A percentile compares a stretch with the other conserved stretches of the same genome.
Evolutionary conservation across 2,888 invertebrate genomes (phyloP).

Genomic region (Megalurothrips usitatus): DNA sequence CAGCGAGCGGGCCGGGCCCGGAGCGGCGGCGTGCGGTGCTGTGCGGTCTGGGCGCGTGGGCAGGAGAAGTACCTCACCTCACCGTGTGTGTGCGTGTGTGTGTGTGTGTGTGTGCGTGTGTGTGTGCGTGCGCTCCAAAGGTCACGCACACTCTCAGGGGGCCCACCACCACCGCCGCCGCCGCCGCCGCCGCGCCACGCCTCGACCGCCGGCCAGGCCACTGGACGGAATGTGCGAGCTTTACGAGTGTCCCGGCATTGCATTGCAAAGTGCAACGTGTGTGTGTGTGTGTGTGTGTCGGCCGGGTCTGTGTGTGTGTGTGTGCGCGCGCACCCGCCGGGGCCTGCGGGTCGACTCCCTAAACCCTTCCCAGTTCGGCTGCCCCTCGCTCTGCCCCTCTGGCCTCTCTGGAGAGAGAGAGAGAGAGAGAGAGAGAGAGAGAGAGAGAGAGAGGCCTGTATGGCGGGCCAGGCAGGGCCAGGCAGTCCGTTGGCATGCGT

Average conservation of each 20-base stretch:
- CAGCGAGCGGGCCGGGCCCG: not conserved
- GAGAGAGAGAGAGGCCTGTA: not conserved
- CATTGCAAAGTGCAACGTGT: slow-evolving; percentile 5
- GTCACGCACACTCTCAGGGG: not conserved
- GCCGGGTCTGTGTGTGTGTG: not conserved
- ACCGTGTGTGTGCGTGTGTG: not conserved
- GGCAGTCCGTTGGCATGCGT: not conserved
- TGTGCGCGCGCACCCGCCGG: not conserved
- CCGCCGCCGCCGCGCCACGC: not conserved
- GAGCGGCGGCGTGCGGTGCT: not conserved
- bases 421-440: too few species aligned
- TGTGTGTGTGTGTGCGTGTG: not conserved
- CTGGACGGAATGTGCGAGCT: slow-evolving; percentile 13
- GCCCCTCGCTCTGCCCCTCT: too few species aligned
- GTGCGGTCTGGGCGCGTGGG: not conserved
- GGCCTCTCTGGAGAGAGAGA: too few species aligned
- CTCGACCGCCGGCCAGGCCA: not conserved
- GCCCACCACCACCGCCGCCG: too few species aligned
- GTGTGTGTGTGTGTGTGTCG: not conserved
- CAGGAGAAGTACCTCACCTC: not conserved
- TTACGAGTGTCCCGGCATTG: slow-evolving; percentile 21
- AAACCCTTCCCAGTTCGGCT: too few species aligned
- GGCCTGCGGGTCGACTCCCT: not conserved
- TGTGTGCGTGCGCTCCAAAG: not conserved
- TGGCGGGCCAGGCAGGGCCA: not conserved